These are phyloP conservation scores for Poicephalus gulielmi DNA, from an alignment of 2,113 vertebrate genomes.

Conservation along the genomic window DNA sequence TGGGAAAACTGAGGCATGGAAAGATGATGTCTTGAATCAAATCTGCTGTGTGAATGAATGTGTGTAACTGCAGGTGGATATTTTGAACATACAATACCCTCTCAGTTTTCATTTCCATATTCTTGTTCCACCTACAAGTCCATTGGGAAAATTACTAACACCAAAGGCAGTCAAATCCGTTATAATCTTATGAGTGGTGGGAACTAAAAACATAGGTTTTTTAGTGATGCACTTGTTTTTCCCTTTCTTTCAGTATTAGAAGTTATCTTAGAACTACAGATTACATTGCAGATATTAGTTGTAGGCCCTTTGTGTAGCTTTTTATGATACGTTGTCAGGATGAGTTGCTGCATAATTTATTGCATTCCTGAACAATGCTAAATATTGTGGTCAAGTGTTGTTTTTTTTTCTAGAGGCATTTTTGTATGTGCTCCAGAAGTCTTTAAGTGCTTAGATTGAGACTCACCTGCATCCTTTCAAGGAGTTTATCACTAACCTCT, in stretches of 20 bases:
- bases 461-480: slow-evolving; percentile 3
- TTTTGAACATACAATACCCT: slow-evolving; percentile 51
- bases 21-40: not conserved
- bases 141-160: slow-evolving; percentile 58
- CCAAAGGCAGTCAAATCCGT: slow-evolving; percentile 43
- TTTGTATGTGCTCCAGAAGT: slow-evolving; percentile 4
- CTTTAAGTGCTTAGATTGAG: not conserved
- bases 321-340: slow-evolving; percentile 8
- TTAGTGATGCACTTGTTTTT: slow-evolving; percentile 56
- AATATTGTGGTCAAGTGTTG: slow-evolving; percentile 17
- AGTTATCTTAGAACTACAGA: slow-evolving; percentile 63
- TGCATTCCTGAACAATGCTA: slow-evolving; percentile 55
- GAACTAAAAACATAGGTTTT: slow-evolving; percentile 24
- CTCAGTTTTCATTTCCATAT: slow-evolving; percentile 58
- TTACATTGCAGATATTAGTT: slow-evolving; percentile 40
- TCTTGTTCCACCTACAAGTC: slow-evolving; percentile 61
- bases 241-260: slow-evolving; percentile 27
- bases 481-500: not conserved
- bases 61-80: not conserved
- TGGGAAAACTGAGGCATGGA: not conserved
- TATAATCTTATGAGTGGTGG: slow-evolving; percentile 54
- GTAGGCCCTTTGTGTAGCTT: slow-evolving; percentile 59
- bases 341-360: slow-evolving; percentile 31
- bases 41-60: not conserved
- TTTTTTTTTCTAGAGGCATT: not conserved